Conservation (phyloP, 1,140 invertebrate species). For the Leptopilina boulardi region DNA sequence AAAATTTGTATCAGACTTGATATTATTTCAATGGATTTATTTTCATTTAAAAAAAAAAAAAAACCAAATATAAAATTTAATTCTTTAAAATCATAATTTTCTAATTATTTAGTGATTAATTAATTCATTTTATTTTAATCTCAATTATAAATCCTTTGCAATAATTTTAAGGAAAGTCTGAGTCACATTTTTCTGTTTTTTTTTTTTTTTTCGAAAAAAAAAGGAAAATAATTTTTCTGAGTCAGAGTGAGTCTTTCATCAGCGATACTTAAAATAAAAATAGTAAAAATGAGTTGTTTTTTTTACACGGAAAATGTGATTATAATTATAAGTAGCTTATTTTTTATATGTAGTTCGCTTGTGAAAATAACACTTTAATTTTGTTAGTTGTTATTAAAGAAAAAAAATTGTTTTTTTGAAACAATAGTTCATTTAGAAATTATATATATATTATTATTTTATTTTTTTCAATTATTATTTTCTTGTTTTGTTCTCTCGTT, state of each 20-base stretch:
- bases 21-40: neutral
- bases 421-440: constrained; percentile 2
- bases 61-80: too few species aligned
- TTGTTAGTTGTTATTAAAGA: neutral
- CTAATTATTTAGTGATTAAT: too few species aligned
- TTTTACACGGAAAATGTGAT: constrained; percentile 22
- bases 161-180: neutral
- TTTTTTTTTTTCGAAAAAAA: neutral
- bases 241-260: constrained; percentile 23
- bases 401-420: neutral
- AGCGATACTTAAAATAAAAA: constrained; percentile 28
- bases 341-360: constrained; percentile 17
- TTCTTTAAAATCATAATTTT: too few species aligned
- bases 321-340: constrained; percentile 26
- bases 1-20: neutral
- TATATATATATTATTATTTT: constrained; percentile 16
- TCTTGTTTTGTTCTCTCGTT: neutral
- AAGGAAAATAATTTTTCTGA: neutral
- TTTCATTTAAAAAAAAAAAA: too few species aligned
- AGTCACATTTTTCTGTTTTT: neutral
- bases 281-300: constrained; percentile 19
- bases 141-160: neutral
- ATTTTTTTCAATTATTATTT: neutral
- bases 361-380: constrained; percentile 10
- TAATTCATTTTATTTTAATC: too few species aligned